Evolutionary conservation across 2,888 invertebrate species (phyloP).

Genomic region (Dione vanillae): DNA sequence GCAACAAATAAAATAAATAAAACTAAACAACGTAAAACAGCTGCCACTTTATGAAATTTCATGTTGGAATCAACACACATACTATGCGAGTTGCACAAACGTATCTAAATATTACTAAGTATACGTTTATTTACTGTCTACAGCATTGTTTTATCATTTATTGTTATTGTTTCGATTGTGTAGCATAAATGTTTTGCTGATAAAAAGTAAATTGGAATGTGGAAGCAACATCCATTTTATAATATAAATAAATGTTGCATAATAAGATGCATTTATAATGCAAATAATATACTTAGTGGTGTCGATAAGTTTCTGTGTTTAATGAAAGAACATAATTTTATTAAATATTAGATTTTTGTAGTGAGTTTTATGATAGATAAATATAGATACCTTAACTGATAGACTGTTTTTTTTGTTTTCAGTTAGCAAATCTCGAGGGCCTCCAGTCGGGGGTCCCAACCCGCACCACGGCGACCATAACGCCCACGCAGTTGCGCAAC

Average conservation of each 20-base stretch:
- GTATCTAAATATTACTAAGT: conserved; percentile 16
- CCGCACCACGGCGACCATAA: conserved; percentile 96
- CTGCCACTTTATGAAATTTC: not conserved
- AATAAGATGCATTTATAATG: conserved; percentile 54
- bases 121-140: conserved; percentile 48
- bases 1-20: too few relatives aligned
- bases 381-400: not conserved
- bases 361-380: not conserved
- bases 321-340: not conserved
- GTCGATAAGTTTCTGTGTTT: not conserved
- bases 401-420: conserved; percentile 66
- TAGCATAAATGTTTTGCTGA: conserved; percentile 71
- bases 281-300: not conserved
- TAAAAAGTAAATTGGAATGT: conserved; percentile 72
- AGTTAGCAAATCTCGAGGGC: conserved; percentile 94
- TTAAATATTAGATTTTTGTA: not conserved
- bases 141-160: conserved; percentile 51
- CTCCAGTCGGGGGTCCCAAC: conserved; percentile 95
- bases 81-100: not conserved
- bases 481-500: conserved; percentile 95
- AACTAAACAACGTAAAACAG: too few relatives aligned
- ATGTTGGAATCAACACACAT: not conserved
- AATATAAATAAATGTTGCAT: conserved; percentile 65
- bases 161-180: conserved; percentile 63
- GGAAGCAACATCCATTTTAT: conserved; percentile 64